These are phyloP conservation scores for Machimus rusticus DNA, from an alignment of 2,888 invertebrate species.

Conservation along the genomic window DNA sequence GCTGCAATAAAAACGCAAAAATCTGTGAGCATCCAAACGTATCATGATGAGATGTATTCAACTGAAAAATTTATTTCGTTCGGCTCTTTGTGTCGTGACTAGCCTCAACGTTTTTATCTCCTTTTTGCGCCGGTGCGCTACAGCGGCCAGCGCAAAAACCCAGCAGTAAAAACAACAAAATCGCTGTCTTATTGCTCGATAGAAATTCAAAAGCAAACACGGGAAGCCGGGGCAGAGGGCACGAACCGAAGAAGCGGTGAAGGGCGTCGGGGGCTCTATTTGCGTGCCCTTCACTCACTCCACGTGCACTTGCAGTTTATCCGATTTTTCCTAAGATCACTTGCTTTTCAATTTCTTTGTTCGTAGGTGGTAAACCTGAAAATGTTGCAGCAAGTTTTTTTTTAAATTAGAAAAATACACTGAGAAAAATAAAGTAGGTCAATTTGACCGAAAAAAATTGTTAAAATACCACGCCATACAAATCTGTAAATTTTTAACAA, in stretches of 20 bases:
- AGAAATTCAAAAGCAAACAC: not conserved
- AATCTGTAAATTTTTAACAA: too few species aligned
- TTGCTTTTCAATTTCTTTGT: not conserved
- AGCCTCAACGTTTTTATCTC: conserved; percentile 9
- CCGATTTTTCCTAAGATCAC: not conserved
- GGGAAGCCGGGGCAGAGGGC: not conserved
- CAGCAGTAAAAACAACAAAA: not conserved
- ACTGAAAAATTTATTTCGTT: conserved; percentile 39
- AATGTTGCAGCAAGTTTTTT: not conserved
- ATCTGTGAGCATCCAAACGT: conserved; percentile 41
- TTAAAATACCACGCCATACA: too few species aligned
- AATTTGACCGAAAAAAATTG: too few species aligned
- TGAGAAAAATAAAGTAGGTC: too few species aligned
- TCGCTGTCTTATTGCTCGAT: conserved; percentile 19
- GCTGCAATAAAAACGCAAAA: conserved; percentile 37
- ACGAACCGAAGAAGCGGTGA: not conserved
- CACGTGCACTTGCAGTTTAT: not conserved
- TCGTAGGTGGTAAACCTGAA: not conserved
- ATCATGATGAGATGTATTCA: conserved; percentile 41
- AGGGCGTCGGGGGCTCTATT: not conserved
- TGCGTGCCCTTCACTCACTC: not conserved
- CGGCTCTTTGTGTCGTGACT: conserved; percentile 35
- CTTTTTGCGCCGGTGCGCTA: not conserved
- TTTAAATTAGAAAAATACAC: too few species aligned
- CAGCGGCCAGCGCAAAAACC: not conserved